Base-by-base conservation (phyloP, 1,140 invertebrate genomes). In the Drosophila ironensis region DNA sequence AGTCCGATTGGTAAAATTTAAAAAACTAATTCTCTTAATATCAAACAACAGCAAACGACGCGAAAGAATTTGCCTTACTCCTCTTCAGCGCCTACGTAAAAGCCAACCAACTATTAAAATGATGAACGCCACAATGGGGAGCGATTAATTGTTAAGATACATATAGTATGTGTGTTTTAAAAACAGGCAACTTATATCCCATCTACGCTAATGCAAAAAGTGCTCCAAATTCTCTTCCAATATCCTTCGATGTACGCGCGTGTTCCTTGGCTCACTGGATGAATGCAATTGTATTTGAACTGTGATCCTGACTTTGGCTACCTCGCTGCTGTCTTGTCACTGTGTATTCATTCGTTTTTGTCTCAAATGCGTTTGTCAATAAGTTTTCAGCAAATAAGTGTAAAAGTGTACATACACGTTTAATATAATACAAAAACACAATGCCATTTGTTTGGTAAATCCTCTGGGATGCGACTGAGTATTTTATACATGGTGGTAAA, bases 161-260 rank as follows among this genome's bases (percentile, higher is more conserved):
- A 33, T 46, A 53, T 50, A 19, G 16, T 53, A 9, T 53, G 44
- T 47, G 57, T 78, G 72, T 75, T 86, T 86, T 60, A 68, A 86
- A 86, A 86, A 86, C 75, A 86, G 80, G 71, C 80, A 86, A 86
- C 80, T 86, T 78, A 86, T 75, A 53, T 56, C 44, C 53, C 33
- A 40, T 64, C 40, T 57, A 69, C 27, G 17, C 38, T 68, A 53
- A 24, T 59, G 66, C 64, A 60, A 60, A 60, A 45, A 60, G 38
- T 63, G 59, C 59, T 37, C 44, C 57, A 67, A 56, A 69, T 48
- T 51, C 54, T 46, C 51, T 66, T 71, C 61, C 53, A 53, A 59
- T 68, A 74, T 78, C 41, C 48, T 86, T 84, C 80, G 78, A 86
- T 84, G 78, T 86, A 72, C 30, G 30, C 40, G 57, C 59, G 30